Evolutionary conservation across 1,140 invertebrate genomes (phyloP).

Genomic region (Anadara kagoshimensis): DNA sequence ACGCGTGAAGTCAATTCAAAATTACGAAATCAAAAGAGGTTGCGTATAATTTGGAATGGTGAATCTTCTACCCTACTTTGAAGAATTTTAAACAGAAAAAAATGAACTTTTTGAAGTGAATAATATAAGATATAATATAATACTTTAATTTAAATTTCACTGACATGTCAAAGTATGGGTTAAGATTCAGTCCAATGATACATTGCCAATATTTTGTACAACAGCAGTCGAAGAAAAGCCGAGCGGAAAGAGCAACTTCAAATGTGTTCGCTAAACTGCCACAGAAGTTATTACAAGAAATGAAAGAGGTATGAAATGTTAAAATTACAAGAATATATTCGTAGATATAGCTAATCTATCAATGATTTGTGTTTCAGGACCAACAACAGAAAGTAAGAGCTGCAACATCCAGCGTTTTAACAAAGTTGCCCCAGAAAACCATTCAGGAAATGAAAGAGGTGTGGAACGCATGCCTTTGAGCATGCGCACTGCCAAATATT

Average conservation of each 20-base stretch:
- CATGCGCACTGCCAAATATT: constrained; percentile 33
- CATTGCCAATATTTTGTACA: constrained; percentile 21
- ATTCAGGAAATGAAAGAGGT: constrained; percentile 87
- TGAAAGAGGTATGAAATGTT: constrained; percentile 81
- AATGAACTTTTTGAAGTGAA: no score
- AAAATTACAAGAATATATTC: constrained; percentile 22
- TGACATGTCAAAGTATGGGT: no score
- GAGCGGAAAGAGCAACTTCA: constrained; percentile 68
- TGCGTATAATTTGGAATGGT: no score
- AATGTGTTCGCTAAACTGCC: constrained; percentile 72
- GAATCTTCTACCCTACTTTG: no score
- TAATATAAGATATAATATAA: no score
- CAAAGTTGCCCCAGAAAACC: constrained; percentile 71
- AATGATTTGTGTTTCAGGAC: constrained; percentile 58
- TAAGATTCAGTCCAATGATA: no score
- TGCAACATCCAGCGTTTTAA: constrained; percentile 72
- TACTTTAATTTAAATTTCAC: no score
- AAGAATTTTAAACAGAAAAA: no score
- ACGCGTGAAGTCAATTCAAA: no score
- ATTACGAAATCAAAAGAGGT: no score
- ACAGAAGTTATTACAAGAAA: constrained; percentile 79
- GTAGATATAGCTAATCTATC: constrained; percentile 42
- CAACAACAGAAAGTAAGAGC: constrained; percentile 66
- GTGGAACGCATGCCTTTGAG: constrained; percentile 39
- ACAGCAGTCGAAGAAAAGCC: constrained; percentile 44